Conservation (phyloP, 2,113 vertebrate genomes). For the Procavia capensis region DNA sequence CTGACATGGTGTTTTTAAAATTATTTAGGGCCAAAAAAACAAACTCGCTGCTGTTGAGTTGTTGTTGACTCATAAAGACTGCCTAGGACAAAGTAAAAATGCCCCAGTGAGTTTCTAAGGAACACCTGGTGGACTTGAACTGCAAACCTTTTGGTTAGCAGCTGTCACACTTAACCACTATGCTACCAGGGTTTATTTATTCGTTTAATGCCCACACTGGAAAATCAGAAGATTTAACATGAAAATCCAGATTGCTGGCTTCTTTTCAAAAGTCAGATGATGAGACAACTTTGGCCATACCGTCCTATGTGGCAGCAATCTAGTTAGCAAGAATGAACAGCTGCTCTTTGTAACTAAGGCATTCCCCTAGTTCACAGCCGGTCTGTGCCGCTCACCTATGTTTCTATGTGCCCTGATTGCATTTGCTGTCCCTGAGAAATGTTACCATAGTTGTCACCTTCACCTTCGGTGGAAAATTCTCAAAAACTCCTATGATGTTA, state of each 20-base stretch:
- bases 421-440: neutral
- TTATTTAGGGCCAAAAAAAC: too few relatives aligned
- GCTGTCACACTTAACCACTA: too few relatives aligned
- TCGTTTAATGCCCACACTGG: neutral
- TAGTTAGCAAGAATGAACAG: neutral
- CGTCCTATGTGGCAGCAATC: neutral
- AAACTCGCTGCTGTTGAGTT: too few relatives aligned
- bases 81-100: too few relatives aligned
- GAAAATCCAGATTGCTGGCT: neutral
- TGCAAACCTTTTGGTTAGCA: too few relatives aligned
- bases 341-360: neutral
- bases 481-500: neutral
- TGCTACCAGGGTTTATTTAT: too few relatives aligned
- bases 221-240: neutral
- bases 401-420: neutral
- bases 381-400: neutral
- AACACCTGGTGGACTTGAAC: too few relatives aligned
- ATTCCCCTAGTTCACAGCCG: neutral
- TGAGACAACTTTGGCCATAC: neutral
- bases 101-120: too few relatives aligned
- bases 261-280: neutral
- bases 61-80: too few relatives aligned
- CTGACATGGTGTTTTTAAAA: neutral
- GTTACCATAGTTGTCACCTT: neutral
- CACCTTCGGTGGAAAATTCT: neutral